Conservation (phyloP, 2,888 invertebrate species). For the Noctuana brunneofusca region DNA sequence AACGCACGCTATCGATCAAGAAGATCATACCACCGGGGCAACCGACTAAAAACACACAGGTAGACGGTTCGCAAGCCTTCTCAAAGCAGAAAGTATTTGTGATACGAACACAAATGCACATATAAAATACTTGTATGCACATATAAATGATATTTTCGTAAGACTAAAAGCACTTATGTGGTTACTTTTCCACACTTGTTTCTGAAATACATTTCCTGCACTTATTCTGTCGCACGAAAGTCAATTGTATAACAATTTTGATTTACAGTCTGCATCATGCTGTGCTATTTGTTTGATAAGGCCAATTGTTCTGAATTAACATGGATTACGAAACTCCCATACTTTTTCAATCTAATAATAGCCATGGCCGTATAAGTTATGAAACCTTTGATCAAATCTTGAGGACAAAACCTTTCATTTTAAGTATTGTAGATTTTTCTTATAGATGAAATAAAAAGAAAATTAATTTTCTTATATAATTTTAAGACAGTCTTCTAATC, state of each 20-base stretch:
- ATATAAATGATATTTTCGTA: not conserved
- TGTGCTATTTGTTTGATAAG: too few species aligned
- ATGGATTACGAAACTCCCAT: too few species aligned
- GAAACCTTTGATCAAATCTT: not conserved
- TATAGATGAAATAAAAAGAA: not conserved
- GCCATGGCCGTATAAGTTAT: too few species aligned
- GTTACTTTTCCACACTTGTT: not conserved
- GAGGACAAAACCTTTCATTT: too few species aligned
- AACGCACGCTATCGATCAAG: conserved; percentile 81
- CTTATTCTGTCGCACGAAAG: not conserved
- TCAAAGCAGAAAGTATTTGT: conserved; percentile 44
- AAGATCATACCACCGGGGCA: conserved; percentile 76
- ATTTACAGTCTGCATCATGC: too few species aligned
- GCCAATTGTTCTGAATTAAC: too few species aligned
- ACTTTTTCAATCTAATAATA: too few species aligned
- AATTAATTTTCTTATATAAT: conserved; percentile 8
- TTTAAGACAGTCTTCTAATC: not conserved
- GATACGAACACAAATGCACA: conserved; percentile 62
- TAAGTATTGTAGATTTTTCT: too few species aligned
- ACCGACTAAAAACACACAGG: conserved; percentile 65
- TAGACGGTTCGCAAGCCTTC: conserved; percentile 50
- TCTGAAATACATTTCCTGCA: not conserved
- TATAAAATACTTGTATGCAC: conserved; percentile 25
- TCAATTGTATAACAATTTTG: not conserved
- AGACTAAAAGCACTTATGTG: not conserved